Evolutionary conservation across 1,140 invertebrate genomes (phyloP), one percentile per base, ranked within the genome.

Genomic region (Hycleus cichorii): DNA sequence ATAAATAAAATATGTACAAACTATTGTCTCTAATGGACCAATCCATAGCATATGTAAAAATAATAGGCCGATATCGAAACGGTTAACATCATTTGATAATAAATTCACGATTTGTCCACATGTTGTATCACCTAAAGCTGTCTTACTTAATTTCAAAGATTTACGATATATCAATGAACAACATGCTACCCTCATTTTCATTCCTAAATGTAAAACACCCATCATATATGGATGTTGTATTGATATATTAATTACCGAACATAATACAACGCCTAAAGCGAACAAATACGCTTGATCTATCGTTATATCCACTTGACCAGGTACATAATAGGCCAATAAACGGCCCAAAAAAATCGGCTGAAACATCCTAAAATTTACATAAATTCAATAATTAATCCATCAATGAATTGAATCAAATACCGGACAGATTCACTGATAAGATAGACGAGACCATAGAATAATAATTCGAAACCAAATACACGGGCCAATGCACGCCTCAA

Each of bases 31-130:
- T 8, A 93, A 63, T 1, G 93, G 93, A 0, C 89, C 91, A 47
- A 91, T 79, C 88, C 88, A 91, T 58, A 91, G 77, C 67, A 86
- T 87, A 73, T 90, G 87, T 11, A 87, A 74, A 68, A 88, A 86
- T 51, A 86, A 77, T 5, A 86, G 75, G 1, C 82, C 81, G 39
- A 82, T 77, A 71, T 91, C 88, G 65, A 90, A 83, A 25, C 87
- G 79, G 57, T 81, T 86, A 5, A 87, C 84, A 64, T 93, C 90
- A 69, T 93, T 94, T 1, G 91, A 91, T 74, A 93, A 80, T 1
- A 93, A 73, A 76, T 94, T 95, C 0, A 93, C 88, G 43, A 92
- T 85, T 75, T 93, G 90, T 0, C 91, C 91, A 1, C 86, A 75
- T 6, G 89, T 90, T 1, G 88, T 90, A 67, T 87, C 58, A 3